phyloP scores from a whole-genome alignment of 2,888 invertebrate genomes.

The Gymnocheta viridis region DNA sequence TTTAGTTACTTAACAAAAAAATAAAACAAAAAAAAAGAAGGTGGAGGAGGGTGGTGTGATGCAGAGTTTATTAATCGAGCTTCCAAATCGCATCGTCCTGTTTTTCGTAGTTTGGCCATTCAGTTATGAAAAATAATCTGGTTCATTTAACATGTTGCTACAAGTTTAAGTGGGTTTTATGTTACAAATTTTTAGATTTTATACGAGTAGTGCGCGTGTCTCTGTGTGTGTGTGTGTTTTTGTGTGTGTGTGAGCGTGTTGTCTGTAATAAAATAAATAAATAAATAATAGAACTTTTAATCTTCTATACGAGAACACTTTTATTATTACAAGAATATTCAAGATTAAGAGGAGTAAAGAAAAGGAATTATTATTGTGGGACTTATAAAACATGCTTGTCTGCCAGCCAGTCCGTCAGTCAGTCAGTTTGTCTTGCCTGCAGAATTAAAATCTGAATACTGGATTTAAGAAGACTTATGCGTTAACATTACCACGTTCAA shows the following conservation, averaged over 20 bases:
- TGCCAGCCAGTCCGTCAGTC: not conserved
- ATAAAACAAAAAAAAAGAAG: no score
- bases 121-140: slow-evolving; percentile 52
- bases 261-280: not conserved
- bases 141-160: slow-evolving; percentile 53
- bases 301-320: not conserved
- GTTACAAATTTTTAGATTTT: slow-evolving; percentile 19
- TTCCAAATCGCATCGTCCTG: not conserved
- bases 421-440: not conserved
- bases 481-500: slow-evolving; percentile 3
- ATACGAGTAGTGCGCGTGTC: not conserved
- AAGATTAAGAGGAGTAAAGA: not conserved
- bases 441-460: not conserved
- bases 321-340: not conserved
- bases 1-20: slow-evolving; percentile 10
- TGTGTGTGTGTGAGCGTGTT: not conserved
- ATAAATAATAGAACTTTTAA: slow-evolving; percentile 15
- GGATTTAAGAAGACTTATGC: slow-evolving; percentile 5
- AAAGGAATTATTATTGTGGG: slow-evolving; percentile 31
- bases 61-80: not conserved
- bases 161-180: slow-evolving; percentile 50
- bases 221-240: not conserved
- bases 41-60: not conserved
- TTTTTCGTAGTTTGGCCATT: slow-evolving; percentile 1
- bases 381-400: not conserved